Evolutionary conservation across 2,888 invertebrate species (phyloP).

Genomic region (Cheilosia scutellata): DNA sequence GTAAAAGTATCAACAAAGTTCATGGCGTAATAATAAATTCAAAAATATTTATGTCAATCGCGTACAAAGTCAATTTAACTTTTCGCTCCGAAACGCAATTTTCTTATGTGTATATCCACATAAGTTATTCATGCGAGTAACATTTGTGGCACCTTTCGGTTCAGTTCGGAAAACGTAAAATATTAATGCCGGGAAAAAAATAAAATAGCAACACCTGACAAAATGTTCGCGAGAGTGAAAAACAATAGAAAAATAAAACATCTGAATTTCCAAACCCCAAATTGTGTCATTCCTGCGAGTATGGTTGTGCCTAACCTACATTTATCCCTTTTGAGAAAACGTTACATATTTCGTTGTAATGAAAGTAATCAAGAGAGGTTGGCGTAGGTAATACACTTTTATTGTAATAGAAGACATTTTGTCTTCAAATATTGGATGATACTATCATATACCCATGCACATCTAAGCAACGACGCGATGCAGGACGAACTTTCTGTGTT

Average conservation of each 20-base stretch:
- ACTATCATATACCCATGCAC: not conserved
- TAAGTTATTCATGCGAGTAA: slow-evolving; percentile 53
- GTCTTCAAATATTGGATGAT: slow-evolving; percentile 13
- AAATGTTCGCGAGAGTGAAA: slow-evolving; percentile 21
- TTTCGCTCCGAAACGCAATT: slow-evolving; percentile 48
- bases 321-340: slow-evolving; percentile 15
- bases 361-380: slow-evolving; percentile 60
- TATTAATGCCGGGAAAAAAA: slow-evolving; percentile 44
- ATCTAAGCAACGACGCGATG: slow-evolving; percentile 12
- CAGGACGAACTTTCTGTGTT: slow-evolving; percentile 50
- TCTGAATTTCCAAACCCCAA: not conserved
- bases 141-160: slow-evolving; percentile 50
- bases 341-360: slow-evolving; percentile 43
- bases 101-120: slow-evolving; percentile 39
- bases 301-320: not conserved
- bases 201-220: slow-evolving; percentile 45
- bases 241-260: not conserved
- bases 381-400: slow-evolving; percentile 49
- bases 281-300: not conserved
- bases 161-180: slow-evolving; percentile 39
- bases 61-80: slow-evolving; percentile 48
- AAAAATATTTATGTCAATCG: slow-evolving; percentile 54
- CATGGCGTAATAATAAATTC: slow-evolving; percentile 28
- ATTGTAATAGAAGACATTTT: slow-evolving; percentile 39
- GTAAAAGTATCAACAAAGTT: slow-evolving; percentile 16